phyloP scores from a whole-genome alignment of 2,113 vertebrate species.

The Cygnus atratus region DNA sequence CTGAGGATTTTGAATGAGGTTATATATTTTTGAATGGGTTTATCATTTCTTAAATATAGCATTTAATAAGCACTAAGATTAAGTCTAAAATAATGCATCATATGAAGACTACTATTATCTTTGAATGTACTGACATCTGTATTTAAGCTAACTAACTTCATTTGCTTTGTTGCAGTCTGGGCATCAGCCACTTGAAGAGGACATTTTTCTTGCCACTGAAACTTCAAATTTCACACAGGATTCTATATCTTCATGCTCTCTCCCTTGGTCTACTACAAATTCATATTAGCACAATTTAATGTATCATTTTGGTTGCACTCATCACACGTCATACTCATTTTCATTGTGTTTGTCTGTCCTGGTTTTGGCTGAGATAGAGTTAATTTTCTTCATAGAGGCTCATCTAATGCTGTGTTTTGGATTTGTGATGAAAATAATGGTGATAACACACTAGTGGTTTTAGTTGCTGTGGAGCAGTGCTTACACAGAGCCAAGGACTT shows the following conservation, averaged over 20 bases:
- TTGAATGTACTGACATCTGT: neutral
- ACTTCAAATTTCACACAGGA: neutral
- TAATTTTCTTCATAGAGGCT: too few species aligned
- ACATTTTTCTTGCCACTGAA: neutral
- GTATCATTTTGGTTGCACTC: neutral
- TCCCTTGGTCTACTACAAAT: neutral
- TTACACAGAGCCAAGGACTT: too few species aligned
- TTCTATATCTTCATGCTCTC: neutral
- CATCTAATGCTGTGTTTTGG: too few species aligned
- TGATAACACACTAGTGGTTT: too few species aligned
- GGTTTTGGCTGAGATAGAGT: too few species aligned
- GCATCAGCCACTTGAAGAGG: neutral
- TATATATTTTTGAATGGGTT: neutral
- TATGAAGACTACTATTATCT: neutral
- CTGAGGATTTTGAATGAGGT: neutral
- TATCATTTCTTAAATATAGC: neutral
- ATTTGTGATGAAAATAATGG: too few species aligned
- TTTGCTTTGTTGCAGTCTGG: neutral
- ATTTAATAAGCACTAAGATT: neutral
- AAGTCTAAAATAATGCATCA: neutral
- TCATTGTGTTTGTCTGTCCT: neutral
- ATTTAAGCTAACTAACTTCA: neutral
- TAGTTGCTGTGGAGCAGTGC: too few species aligned
- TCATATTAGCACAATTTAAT: neutral
- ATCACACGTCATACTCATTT: neutral